These are phyloP conservation scores for Nestor notabilis DNA, from an alignment of 2,113 vertebrate species.

Conservation along the genomic window DNA sequence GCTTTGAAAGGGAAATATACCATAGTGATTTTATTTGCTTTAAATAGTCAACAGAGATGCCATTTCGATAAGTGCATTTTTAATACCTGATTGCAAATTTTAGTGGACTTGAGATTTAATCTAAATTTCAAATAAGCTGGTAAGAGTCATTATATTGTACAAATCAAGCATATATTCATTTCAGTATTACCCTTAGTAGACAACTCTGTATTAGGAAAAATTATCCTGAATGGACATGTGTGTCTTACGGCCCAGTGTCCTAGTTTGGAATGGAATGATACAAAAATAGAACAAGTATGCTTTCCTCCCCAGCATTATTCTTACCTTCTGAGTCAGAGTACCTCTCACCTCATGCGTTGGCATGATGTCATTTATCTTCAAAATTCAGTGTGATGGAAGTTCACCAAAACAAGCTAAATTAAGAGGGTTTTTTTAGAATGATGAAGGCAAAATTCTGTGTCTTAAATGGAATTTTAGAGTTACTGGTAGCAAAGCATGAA, in stretches of 20 bases:
- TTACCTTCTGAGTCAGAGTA: not conserved
- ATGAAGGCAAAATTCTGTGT: not conserved
- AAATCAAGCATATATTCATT: not conserved
- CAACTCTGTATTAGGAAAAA: not conserved
- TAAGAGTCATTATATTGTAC: not conserved
- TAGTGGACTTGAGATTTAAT: not conserved
- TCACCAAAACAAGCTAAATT: not conserved
- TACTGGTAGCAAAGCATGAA: not conserved
- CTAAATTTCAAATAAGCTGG: not conserved
- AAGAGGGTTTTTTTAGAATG: not conserved
- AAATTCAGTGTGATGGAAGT: not conserved
- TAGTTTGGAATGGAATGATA: not conserved
- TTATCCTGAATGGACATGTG: not conserved
- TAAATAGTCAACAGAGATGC: not conserved
- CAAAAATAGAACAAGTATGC: not conserved
- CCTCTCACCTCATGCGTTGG: no score
- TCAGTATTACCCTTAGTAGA: not conserved
- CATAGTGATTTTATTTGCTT: not conserved
- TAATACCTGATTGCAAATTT: not conserved
- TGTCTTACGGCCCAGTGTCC: not conserved
- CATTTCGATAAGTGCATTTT: not conserved
- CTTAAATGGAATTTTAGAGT: not conserved
- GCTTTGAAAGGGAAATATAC: not conserved
- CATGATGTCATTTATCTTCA: not conserved
- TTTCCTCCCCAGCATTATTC: not conserved